Percentiles rank a stretch among this genome's conserved stretches.
These are phyloP conservation scores for Oncorhynchus masou DNA, from an alignment of 2,113 vertebrate genomes.

Conservation along the genomic window DNA sequence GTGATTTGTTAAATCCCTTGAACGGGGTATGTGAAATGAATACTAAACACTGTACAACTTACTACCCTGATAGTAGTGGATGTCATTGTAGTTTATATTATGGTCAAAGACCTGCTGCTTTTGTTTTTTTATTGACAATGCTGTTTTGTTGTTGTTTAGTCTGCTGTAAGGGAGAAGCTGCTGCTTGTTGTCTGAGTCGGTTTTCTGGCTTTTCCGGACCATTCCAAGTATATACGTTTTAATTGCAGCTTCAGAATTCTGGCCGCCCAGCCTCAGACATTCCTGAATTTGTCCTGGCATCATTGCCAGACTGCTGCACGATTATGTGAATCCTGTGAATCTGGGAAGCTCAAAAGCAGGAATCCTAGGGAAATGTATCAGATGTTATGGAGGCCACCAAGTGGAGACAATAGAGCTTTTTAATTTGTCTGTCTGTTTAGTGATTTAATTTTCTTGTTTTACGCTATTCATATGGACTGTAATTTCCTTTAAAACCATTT, in stretches of 20 bases:
- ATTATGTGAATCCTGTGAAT: slow-evolving; percentile 20
- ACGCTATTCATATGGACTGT: too few relatives aligned
- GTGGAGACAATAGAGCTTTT: too few relatives aligned
- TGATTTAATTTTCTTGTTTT: not conserved
- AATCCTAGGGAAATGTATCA: not conserved
- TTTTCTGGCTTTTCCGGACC: slow-evolving; percentile 14
- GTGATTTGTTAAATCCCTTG: not conserved
- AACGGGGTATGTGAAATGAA: slow-evolving; percentile 5
- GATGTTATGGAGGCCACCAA: too few relatives aligned
- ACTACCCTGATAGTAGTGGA: slow-evolving; percentile 1
- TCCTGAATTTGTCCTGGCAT: slow-evolving; percentile 53
- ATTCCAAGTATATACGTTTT: slow-evolving; percentile 27
- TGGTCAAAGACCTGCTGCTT: slow-evolving; percentile 25
- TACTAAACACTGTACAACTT: slow-evolving; percentile 19
- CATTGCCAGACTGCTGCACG: slow-evolving; percentile 18
- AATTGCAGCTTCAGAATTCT: slow-evolving; percentile 27
- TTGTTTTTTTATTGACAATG: slow-evolving; percentile 28
- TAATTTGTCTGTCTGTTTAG: too few relatives aligned
- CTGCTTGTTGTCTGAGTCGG: slow-evolving; percentile 11
- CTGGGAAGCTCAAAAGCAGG: slow-evolving; percentile 8
- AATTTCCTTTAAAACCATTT: not conserved
- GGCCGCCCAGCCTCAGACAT: slow-evolving; percentile 36
- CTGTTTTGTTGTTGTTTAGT: slow-evolving; percentile 45
- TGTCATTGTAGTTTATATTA: slow-evolving; percentile 21
- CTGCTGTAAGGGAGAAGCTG: slow-evolving; percentile 33